Evolutionary conservation across 2,888 invertebrate species (phyloP).

Genomic region (Drosophila paramelanica): DNA sequence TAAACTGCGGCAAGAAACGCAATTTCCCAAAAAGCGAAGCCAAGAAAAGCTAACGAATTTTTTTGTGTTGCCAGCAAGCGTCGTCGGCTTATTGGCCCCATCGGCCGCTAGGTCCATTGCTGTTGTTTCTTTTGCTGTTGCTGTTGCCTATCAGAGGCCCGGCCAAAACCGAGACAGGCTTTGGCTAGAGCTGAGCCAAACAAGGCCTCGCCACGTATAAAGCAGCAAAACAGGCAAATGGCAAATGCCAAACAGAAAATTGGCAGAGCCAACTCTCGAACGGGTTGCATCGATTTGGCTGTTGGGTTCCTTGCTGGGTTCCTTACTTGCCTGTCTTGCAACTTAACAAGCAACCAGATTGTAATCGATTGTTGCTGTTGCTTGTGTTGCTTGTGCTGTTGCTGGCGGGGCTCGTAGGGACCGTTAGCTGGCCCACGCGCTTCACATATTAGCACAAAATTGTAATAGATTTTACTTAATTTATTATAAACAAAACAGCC

Average conservation of each 20-base stretch:
- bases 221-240: slow-evolving; percentile 9
- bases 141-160: slow-evolving; percentile 8
- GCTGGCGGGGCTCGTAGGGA: slow-evolving; percentile 20
- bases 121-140: slow-evolving; percentile 15
- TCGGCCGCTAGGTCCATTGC: slow-evolving; percentile 8
- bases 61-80: slow-evolving; percentile 14
- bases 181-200: slow-evolving; percentile 28
- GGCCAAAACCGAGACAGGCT: slow-evolving; percentile 27
- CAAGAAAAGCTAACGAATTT: slow-evolving; percentile 61
- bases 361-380: slow-evolving; percentile 69
- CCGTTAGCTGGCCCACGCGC: slow-evolving; percentile 70
- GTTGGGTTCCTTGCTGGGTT: slow-evolving; percentile 26
- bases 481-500: slow-evolving; percentile 61
- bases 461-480: slow-evolving; percentile 77
- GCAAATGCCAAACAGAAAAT: slow-evolving; percentile 72
- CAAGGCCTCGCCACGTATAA: slow-evolving; percentile 48
- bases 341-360: slow-evolving; percentile 80
- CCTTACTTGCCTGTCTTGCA: slow-evolving; percentile 54
- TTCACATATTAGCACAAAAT: slow-evolving; percentile 71
- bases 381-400: slow-evolving; percentile 25
- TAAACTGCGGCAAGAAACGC: slow-evolving; percentile 56
- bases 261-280: slow-evolving; percentile 49
- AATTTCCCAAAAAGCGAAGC: slow-evolving; percentile 64
- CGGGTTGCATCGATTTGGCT: slow-evolving; percentile 22
- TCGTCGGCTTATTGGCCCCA: slow-evolving; percentile 48